Conservation (phyloP, 2,888 invertebrate species). For the Agrilus mali region DNA sequence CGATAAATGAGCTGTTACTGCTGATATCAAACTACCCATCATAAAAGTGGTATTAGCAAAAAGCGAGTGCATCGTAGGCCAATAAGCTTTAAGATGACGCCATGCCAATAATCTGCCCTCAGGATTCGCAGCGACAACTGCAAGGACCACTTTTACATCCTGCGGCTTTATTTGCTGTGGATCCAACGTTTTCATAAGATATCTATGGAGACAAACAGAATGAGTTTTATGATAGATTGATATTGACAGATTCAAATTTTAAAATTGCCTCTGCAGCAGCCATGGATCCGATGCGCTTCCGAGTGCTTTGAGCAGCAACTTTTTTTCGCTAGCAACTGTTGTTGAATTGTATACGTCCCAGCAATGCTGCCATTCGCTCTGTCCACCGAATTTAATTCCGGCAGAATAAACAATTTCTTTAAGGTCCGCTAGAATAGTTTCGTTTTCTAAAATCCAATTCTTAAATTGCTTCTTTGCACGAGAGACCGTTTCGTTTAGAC, state of each 20-base stretch:
- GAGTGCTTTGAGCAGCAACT: conserved; percentile 55
- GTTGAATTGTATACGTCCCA: conserved; percentile 60
- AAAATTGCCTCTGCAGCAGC: conserved; percentile 57
- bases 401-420: conserved; percentile 54
- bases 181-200: conserved; percentile 60
- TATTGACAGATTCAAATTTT: too few relatives aligned
- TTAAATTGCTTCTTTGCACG: conserved; percentile 58
- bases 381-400: conserved; percentile 59
- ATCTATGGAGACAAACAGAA: conserved; percentile 37
- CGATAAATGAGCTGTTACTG: conserved; percentile 53
- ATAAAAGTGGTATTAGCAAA: conserved; percentile 52
- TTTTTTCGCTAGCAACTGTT: conserved; percentile 55
- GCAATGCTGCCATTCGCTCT: conserved; percentile 62
- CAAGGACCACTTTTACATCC: conserved; percentile 58
- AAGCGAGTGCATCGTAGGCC: conserved; percentile 48
- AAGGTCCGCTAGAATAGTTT: conserved; percentile 58
- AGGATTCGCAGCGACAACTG: conserved; percentile 59
- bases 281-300: conserved; percentile 64
- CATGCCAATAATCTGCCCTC: conserved; percentile 59
- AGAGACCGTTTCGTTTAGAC: conserved; percentile 53
- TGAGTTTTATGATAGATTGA: not conserved
- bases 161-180: conserved; percentile 55
- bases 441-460: conserved; percentile 54
- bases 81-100: conserved; percentile 60
- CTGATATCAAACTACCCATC: conserved; percentile 50